Evolutionary conservation across 2,113 vertebrate genomes (phyloP).

Genomic region (Madoqua kirkii): DNA sequence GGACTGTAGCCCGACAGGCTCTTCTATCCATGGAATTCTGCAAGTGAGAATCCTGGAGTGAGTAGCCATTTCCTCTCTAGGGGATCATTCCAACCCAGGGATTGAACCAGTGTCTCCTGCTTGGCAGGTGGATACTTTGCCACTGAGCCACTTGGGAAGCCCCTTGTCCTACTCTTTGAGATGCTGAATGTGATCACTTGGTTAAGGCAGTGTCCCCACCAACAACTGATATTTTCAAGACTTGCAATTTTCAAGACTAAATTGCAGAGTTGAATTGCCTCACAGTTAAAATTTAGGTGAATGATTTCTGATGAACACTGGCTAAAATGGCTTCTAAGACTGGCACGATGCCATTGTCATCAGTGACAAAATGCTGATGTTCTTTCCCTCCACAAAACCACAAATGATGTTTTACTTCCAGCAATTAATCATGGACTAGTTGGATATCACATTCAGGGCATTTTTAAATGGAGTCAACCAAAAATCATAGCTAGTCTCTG

Average conservation of each 20-base stretch:
- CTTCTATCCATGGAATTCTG: not conserved
- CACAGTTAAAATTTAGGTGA: not conserved
- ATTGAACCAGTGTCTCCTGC: rapidly evolving
- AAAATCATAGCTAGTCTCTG: not conserved
- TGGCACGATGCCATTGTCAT: conserved; percentile 28
- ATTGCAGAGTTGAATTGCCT: not conserved
- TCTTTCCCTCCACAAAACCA: conserved; percentile 57
- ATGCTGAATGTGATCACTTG: not conserved
- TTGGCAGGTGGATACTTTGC: not conserved
- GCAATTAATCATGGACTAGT: conserved; percentile 32
- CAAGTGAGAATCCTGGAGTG: not conserved
- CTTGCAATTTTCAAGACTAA: conserved; percentile 10
- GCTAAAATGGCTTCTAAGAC: not conserved
- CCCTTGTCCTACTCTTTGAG: not conserved
- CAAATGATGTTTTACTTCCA: conserved; percentile 33
- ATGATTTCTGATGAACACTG: not conserved
- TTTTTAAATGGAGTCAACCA: conserved; percentile 6
- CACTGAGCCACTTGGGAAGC: not conserved
- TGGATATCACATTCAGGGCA: conserved; percentile 19
- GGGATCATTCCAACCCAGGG: not conserved
- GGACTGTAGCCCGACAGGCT: not conserved
- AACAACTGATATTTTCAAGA: not conserved
- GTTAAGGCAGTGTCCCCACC: not conserved
- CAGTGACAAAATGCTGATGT: conserved; percentile 29
- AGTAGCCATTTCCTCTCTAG: not conserved